Evolutionary conservation across 2,797 vertebrate species (phyloP), one percentile per base, ranked within the genome.

Genomic region (Pteronotus mesoamericanus): DNA sequence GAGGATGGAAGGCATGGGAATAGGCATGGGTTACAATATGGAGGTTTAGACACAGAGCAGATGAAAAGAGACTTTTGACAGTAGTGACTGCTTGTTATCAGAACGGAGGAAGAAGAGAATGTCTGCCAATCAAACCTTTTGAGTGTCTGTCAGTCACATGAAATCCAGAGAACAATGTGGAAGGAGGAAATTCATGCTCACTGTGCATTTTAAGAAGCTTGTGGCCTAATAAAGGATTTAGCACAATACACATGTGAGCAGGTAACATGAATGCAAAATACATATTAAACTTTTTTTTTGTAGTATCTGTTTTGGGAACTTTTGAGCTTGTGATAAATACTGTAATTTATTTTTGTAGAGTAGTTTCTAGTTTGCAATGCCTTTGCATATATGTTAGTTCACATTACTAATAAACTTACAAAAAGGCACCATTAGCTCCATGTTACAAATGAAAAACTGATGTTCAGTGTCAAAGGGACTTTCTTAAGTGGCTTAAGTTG

Each of bases 311-410:
- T 34, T 14, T 3, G 69, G 46, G 37, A 80, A 61, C 68, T 34
- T 95, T 83, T 80, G 86, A 68, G 16, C 34, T 88, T 48, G 21
- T 64, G n/a, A n/a, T 69, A 89, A 37, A 53, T 61, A 91, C 51
- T 94, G n/a, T 78, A 19, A 71, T 79, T 92, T 93, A 87, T 64
- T 94, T 94, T 94, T 92, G 48, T 74, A 74, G 39, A 90, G 37
- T 34, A 57, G 48, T 94, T 96, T 85, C 94, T 94, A 29, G 22
- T 80, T 89, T 80, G 72, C 55, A 59, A 89, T 88, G 34, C 2
- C 6, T 39, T 96, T 88, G 86, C 9, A 19, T 85, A 42, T 77
- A 34, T 11, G 26, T 77, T 44, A 32, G 44, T 21, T 75, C 39
- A 64, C 24, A 84, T 51, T 94, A 19, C 37, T 77, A 51, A 69